Conservation (phyloP, 2,113 vertebrate species). For the Semicossyphus pulcher region DNA sequence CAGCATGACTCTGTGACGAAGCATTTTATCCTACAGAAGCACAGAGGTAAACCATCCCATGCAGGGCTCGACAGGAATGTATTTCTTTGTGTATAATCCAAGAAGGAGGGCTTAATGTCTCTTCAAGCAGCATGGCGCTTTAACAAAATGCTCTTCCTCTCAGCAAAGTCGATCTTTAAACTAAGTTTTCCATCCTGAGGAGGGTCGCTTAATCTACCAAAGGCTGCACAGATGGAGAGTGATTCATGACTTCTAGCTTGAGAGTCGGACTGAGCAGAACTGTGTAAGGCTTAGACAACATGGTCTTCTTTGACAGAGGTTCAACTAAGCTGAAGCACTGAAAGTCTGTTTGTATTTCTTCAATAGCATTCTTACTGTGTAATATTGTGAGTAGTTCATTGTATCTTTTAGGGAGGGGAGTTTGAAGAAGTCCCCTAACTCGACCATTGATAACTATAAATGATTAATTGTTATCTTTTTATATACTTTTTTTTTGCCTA, state of each 20-base stretch:
- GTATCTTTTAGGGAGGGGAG: neutral
- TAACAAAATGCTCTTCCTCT: neutral
- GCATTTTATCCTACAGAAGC: slow-evolving; percentile 4
- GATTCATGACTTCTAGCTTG: slow-evolving; percentile 8
- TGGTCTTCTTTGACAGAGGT: neutral
- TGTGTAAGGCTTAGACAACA: neutral
- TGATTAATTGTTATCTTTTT: too few species aligned
- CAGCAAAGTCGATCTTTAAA: slow-evolving; percentile 11
- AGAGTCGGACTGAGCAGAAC: neutral
- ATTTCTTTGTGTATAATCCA: neutral
- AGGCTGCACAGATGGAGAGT: slow-evolving; percentile 9
- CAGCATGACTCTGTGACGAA: slow-evolving; percentile 5
- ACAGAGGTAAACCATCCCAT: neutral
- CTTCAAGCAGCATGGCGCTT: neutral
- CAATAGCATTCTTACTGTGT: too few species aligned
- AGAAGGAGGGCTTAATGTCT: neutral
- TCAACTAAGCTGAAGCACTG: slow-evolving; percentile 3
- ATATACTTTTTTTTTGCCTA: too few species aligned
- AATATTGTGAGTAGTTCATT: neutral
- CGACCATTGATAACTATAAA: too few species aligned
- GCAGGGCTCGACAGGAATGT: neutral
- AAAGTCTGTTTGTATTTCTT: neutral
- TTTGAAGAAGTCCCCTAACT: too few species aligned
- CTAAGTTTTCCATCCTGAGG: neutral
- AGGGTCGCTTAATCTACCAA: slow-evolving; percentile 3